Evolutionary conservation across 2,888 invertebrate species (phyloP).

Genomic region (Ichneumoninae sp.): DNA sequence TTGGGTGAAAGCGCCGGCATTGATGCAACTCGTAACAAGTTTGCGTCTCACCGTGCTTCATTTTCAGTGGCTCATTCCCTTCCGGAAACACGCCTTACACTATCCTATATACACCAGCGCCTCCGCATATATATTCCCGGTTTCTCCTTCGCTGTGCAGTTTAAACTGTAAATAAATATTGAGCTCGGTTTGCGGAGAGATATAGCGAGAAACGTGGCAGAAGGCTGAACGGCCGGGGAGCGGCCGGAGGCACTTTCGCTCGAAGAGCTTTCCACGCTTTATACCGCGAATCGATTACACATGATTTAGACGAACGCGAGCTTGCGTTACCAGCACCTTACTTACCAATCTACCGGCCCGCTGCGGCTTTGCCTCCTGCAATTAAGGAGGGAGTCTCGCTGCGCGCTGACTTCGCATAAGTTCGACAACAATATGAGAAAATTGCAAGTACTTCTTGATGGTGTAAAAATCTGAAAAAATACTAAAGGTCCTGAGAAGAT

Average conservation of each 20-base stretch:
- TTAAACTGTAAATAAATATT: slow-evolving; percentile 69
- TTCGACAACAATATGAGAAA: too few species aligned
- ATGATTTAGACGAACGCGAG: slow-evolving; percentile 67
- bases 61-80: slow-evolving; percentile 15
- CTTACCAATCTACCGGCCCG: slow-evolving; percentile 49
- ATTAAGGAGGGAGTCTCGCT: too few species aligned
- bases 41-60: slow-evolving; percentile 1
- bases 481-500: too few species aligned
- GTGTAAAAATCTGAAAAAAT: too few species aligned
- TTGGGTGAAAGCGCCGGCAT: neutral
- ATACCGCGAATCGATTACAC: slow-evolving; percentile 73
- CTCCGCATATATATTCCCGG: neutral
- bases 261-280: slow-evolving; percentile 60
- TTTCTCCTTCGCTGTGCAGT: slow-evolving; percentile 48
- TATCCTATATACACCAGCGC: neutral
- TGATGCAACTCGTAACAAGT: neutral
- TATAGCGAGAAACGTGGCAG: slow-evolving; percentile 33
- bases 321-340: slow-evolving; percentile 51
- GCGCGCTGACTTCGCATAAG: too few species aligned
- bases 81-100: neutral
- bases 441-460: too few species aligned
- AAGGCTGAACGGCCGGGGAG: slow-evolving; percentile 38
- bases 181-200: neutral
- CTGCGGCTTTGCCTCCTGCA: slow-evolving; percentile 5
- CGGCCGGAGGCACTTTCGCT: slow-evolving; percentile 33